Evolutionary conservation across 2,888 invertebrate species (phyloP).

Genomic region (Clostera curtula): DNA sequence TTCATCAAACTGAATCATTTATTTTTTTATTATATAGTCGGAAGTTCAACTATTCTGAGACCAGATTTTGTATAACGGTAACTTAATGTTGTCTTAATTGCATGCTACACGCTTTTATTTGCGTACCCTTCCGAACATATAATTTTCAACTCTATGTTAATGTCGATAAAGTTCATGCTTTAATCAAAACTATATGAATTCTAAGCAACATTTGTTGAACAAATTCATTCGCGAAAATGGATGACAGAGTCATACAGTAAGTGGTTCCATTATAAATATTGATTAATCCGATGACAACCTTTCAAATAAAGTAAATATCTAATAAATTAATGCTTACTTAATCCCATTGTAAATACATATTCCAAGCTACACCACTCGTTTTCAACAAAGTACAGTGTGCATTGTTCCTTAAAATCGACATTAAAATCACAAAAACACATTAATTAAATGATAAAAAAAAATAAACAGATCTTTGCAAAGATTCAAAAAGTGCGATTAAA

Average conservation of each 20-base stretch:
- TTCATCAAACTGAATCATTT: too few relatives aligned
- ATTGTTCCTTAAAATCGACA: constrained; percentile 11
- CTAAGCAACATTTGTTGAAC: too few relatives aligned
- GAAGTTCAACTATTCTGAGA: too few relatives aligned
- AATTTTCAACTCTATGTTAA: too few relatives aligned
- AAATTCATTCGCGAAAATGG: not conserved
- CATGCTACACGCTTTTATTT: too few relatives aligned
- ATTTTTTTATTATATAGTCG: too few relatives aligned
- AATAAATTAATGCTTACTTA: constrained; percentile 18
- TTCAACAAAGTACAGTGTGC: constrained; percentile 7
- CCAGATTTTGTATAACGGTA: too few relatives aligned
- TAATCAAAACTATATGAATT: too few relatives aligned
- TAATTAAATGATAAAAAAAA: constrained; percentile 20
- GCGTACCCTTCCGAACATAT: too few relatives aligned
- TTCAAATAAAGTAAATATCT: constrained; percentile 21
- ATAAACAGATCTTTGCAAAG: constrained; percentile 45
- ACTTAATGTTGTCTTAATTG: too few relatives aligned
- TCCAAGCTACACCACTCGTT: constrained; percentile 4
- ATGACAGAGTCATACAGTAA: not conserved
- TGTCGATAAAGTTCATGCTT: too few relatives aligned
- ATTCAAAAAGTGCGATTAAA: constrained; percentile 40
- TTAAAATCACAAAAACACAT: constrained; percentile 28
- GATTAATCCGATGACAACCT: constrained; percentile 14
- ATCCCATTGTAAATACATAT: constrained; percentile 5
- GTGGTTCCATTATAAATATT: constrained; percentile 5